These are phyloP conservation scores for Gambusia yucatana DNA, from an alignment of 2,797 vertebrate species.

Conservation along the genomic window DNA sequence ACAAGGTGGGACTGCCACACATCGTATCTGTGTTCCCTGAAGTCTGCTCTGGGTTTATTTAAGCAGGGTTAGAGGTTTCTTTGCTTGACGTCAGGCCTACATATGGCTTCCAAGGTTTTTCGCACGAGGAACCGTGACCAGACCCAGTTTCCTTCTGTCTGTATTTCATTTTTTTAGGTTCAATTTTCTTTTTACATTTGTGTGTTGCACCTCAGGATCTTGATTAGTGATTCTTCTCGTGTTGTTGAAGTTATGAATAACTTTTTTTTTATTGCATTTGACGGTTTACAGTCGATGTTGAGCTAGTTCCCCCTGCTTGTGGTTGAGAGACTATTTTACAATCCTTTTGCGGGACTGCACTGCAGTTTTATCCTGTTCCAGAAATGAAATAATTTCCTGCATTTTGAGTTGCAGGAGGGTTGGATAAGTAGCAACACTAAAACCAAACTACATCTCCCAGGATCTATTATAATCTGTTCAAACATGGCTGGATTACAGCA, in stretches of 20 bases:
- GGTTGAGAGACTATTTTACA: background rate
- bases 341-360: background rate
- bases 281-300: background rate
- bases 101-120: constrained; percentile 1
- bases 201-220: background rate
- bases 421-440: background rate
- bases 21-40: background rate
- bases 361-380: background rate
- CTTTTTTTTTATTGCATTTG: background rate
- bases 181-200: background rate
- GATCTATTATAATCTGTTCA: background rate
- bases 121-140: background rate
- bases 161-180: background rate
- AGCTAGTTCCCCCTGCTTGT: background rate
- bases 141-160: background rate
- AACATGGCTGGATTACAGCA: background rate
- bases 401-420: background rate
- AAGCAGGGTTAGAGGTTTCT: background rate
- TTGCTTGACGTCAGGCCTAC: background rate
- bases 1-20: constrained; percentile 85
- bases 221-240: background rate
- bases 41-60: background rate
- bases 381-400: background rate
- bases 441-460: background rate
- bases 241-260: background rate